Base-by-base conservation (phyloP, 2,888 invertebrate genomes). In the Melanotus villosus region DNA sequence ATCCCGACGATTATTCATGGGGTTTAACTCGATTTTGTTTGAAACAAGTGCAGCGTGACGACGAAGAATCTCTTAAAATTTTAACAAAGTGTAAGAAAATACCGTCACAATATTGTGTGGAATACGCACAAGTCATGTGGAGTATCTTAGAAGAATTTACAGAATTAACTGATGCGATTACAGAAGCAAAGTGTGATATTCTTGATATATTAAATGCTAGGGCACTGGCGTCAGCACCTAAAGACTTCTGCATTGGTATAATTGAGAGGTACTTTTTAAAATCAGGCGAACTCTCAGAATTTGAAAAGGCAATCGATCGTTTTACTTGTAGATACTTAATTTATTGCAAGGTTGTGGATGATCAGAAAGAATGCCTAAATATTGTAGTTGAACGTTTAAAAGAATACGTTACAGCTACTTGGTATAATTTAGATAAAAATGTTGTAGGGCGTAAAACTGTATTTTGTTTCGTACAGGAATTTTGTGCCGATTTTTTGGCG, bases 1-100 rank as follows among this genome's bases (percentile, higher is more conserved):
- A 57, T 26, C 63, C 66, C 5, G 70, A 70, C 12, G 41, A 50
- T 52, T 36, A 41, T 26, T 21, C 34, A 10, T 70, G 62, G 62
- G 50, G 58, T 5, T 62, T 67, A 9, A 16, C 63, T 5, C 56
- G 66, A 36, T 5, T 23, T 18, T 58, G 50, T 19, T 36, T 66
- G 1, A 43, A 43, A 26, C 32, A 38, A 9, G 5, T 70, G 1
- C 14, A 63, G 1, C 6, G 21, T 0, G 26, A 65, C 9, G 70
- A 70, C 23, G 26, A n/a, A 1, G 54, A 63, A 62, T 52, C 58
- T 9, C 62, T 60, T 30, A 32, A 34, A 7, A 57, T 52, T 18
- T 18, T 65, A 30, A 21, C 52, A 5, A 38, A 52, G 9, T 41
- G 18, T 9, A 43, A 23, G 12, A 58, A 23, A 23, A 19, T 64